Conservation (phyloP, 1,140 invertebrate species). For the Brachionus paranguensis region DNA sequence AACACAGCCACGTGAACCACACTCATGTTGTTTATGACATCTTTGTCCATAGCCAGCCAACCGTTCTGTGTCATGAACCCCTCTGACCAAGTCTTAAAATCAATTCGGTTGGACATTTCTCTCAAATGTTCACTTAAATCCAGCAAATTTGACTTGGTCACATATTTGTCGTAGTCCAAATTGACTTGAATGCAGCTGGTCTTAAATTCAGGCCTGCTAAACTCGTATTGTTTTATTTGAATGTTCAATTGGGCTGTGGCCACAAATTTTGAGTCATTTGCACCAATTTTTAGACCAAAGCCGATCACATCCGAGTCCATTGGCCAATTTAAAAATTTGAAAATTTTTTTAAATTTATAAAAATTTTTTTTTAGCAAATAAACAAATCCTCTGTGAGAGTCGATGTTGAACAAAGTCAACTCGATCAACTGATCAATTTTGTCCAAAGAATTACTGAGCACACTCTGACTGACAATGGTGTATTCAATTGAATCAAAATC, state of each 20-base stretch:
- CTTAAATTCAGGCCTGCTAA: neutral
- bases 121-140: neutral
- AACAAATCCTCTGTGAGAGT: neutral
- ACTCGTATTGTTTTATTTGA: neutral
- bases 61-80: neutral
- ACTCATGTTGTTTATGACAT: neutral
- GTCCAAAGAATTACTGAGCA: neutral
- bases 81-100: neutral
- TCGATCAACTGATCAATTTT: neutral
- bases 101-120: neutral
- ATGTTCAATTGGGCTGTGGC: neutral
- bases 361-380: neutral
- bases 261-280: neutral
- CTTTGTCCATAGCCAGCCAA: neutral
- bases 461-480: neutral
- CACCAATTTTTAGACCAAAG: neutral
- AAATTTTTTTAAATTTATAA: neutral
- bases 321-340: neutral
- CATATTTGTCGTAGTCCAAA: neutral
- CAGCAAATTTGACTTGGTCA: neutral
- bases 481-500: neutral
- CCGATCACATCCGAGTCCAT: neutral
- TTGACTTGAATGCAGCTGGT: neutral
- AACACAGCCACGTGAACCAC: neutral
- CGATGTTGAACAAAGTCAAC: neutral